A percentile compares a stretch with the other conserved stretches of the same genome.
These are phyloP conservation scores for Oxyscelio sp. DNA, from an alignment of 2,888 invertebrate species.

Conservation along the genomic window DNA sequence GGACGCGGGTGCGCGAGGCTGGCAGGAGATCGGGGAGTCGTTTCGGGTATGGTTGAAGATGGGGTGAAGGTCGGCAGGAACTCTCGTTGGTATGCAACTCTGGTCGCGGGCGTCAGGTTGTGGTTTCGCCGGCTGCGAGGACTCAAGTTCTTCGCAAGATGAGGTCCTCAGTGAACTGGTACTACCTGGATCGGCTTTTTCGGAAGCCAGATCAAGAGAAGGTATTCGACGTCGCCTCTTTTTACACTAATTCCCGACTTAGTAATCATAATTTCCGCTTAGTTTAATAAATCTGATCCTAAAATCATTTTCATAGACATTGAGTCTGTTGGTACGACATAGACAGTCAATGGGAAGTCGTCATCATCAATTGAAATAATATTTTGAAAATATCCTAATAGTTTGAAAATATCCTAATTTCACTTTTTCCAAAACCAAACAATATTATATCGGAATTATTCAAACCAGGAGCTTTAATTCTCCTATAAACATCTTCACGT, in stretches of 20 bases:
- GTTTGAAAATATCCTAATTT: conserved; percentile 1
- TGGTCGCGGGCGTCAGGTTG: too few species aligned
- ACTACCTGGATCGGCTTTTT: too few species aligned
- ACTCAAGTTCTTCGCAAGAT: too few species aligned
- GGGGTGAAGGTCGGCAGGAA: too few species aligned
- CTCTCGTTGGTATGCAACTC: too few species aligned
- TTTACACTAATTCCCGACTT: conserved; percentile 32
- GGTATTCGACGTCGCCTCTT: too few species aligned
- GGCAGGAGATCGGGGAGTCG: too few species aligned
- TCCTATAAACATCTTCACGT: conserved; percentile 16
- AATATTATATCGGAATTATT: not conserved
- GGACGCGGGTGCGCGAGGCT: too few species aligned
- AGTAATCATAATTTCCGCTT: conserved; percentile 26
- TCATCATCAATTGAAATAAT: conserved; percentile 7
- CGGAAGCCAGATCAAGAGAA: too few species aligned
- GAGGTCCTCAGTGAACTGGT: too few species aligned
- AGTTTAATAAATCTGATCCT: conserved; percentile 32
- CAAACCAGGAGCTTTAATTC: not conserved
- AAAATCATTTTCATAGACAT: conserved; percentile 25
- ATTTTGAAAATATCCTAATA: conserved; percentile 26
- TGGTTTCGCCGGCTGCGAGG: too few species aligned
- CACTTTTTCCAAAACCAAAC: conserved; percentile 13
- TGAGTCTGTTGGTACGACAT: conserved; percentile 34
- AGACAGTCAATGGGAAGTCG: conserved; percentile 34
- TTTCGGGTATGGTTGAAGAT: too few species aligned